A percentile compares a stretch with the other conserved stretches of the same genome.
Evolutionary conservation across 2,888 invertebrate genomes (phyloP).

Genomic region (Caprella mutica): DNA sequence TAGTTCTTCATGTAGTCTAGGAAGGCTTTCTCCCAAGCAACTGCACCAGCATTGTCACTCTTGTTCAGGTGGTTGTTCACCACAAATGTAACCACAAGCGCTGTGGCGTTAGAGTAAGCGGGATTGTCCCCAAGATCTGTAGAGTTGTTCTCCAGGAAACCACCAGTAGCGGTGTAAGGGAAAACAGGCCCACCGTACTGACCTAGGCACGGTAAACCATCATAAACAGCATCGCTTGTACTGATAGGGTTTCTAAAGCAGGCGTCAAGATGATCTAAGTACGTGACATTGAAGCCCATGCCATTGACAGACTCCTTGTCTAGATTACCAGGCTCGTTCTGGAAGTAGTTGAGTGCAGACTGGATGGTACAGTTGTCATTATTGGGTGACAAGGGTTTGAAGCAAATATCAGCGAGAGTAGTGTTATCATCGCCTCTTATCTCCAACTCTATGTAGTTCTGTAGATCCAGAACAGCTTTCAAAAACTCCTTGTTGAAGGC

Average conservation of each 20-base stretch:
- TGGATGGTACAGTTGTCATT: slow-evolving; percentile 72
- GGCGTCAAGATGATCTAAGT: slow-evolving; percentile 21
- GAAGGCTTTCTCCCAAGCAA: slow-evolving; percentile 71
- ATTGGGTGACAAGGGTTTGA: slow-evolving; percentile 67
- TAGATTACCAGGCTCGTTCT: slow-evolving; percentile 54
- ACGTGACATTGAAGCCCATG: slow-evolving; percentile 8
- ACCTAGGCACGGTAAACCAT: slow-evolving; percentile 47
- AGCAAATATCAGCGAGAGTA: slow-evolving; percentile 71
- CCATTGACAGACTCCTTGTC: neutral
- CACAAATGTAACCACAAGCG: slow-evolving; percentile 77
- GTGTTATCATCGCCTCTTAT: slow-evolving; percentile 34
- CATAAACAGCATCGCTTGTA: no score
- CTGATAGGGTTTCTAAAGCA: slow-evolving; percentile 25
- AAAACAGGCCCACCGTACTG: slow-evolving; percentile 84
- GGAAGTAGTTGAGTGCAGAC: slow-evolving; percentile 85
- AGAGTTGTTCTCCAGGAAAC: slow-evolving; percentile 48
- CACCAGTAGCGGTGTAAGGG: slow-evolving; percentile 84
- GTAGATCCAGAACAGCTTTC: slow-evolving; percentile 56
- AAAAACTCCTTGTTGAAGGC: slow-evolving; percentile 74
- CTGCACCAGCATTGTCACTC: slow-evolving; percentile 56
- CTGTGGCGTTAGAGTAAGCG: slow-evolving; percentile 62
- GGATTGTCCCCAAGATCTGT: slow-evolving; percentile 35
- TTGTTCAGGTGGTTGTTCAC: slow-evolving; percentile 80
- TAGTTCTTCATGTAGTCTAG: slow-evolving; percentile 58
- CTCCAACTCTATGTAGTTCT: slow-evolving; percentile 50